Evolutionary conservation across 1,140 invertebrate species (phyloP).

Genomic region (Drosophila ogumai): DNA sequence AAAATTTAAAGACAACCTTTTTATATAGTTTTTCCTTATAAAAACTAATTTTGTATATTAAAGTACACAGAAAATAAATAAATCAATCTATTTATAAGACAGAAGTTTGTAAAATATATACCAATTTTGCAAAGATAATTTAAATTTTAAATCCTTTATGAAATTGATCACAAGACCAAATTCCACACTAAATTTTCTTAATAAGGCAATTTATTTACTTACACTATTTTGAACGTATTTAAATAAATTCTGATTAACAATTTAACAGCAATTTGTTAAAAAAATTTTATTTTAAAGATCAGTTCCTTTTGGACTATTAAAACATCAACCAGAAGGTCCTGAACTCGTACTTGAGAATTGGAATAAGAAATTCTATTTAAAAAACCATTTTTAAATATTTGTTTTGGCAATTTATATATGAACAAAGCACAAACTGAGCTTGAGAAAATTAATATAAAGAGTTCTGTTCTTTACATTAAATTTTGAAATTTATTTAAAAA

Average conservation of each 20-base stretch:
- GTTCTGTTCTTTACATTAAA: too few species aligned
- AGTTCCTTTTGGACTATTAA: not conserved
- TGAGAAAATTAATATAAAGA: too few species aligned
- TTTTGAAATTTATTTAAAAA: too few species aligned
- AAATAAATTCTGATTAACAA: not conserved
- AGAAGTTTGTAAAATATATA: not conserved
- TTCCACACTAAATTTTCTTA: too few species aligned
- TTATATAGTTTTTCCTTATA: not conserved
- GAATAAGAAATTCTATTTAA: too few species aligned
- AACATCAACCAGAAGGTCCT: not conserved
- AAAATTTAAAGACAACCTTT: not conserved
- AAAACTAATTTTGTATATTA: not conserved
- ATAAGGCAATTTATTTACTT: too few species aligned
- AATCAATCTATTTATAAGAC: not conserved
- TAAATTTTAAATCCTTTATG: too few species aligned
- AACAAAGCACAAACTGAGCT: too few species aligned
- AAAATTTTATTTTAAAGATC: fast-evolving
- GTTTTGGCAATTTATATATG: too few species aligned
- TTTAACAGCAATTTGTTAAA: not conserved
- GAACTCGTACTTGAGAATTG: not conserved
- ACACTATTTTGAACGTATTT: not conserved
- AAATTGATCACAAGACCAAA: too few species aligned
- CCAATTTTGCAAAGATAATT: not conserved
- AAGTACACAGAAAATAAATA: not conserved
- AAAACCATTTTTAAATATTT: too few species aligned